Conservation (phyloP, 2,113 vertebrate species). For the Pelobates fuscus region DNA sequence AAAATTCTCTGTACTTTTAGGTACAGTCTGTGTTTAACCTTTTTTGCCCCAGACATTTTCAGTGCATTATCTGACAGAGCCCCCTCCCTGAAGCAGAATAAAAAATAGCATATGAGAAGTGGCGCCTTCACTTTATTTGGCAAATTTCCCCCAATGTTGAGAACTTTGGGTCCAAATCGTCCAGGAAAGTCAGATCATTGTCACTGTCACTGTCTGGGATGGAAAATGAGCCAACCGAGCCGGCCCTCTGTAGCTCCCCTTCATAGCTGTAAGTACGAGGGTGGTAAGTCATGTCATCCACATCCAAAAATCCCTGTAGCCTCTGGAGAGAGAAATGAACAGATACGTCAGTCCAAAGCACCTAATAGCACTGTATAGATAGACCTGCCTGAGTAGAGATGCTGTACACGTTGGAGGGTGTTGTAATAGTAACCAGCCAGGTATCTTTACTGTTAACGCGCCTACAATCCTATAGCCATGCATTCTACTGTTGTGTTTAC, state of each 20-base stretch:
- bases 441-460: no score
- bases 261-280: conserved; percentile 66
- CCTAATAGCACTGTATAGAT: no score
- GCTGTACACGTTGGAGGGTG: no score
- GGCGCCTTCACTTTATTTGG: not conserved
- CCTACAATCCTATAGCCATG: no score
- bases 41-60: not conserved
- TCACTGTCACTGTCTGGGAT: conserved; percentile 22
- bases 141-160: conserved; percentile 58
- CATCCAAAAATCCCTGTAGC: conserved; percentile 12
- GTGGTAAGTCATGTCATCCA: not conserved
- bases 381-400: no score
- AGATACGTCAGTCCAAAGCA: no score
- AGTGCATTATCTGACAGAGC: not conserved
- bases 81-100: not conserved
- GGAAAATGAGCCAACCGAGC: conserved; percentile 61
- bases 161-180: conserved; percentile 66
- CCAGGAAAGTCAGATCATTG: conserved; percentile 59
- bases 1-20: no score
- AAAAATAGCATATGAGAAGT: not conserved
- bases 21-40: no score
- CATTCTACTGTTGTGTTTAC: no score
- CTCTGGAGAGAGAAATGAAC: conserved; percentile 59
- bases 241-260: conserved; percentile 54
- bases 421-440: no score